Evolutionary conservation across 2,797 vertebrate genomes (phyloP).

Genomic region (Danio jaintianensis): DNA sequence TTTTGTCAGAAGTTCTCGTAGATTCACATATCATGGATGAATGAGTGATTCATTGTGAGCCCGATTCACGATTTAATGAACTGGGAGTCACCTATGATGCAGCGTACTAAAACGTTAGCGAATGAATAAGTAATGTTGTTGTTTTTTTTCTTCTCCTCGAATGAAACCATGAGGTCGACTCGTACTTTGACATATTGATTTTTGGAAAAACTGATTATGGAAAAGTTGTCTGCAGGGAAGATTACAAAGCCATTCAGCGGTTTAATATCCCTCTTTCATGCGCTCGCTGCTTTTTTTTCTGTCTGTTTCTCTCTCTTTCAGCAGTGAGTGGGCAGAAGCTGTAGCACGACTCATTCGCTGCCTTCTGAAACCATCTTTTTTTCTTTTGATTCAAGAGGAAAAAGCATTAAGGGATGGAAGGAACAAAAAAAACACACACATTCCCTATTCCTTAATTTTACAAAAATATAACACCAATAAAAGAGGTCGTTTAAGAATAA

Average conservation of each 20-base stretch:
- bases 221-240: conserved; percentile 23
- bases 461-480: not conserved
- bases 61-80: conserved; percentile 28
- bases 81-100: conserved; percentile 33
- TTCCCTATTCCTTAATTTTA: conserved; percentile 14
- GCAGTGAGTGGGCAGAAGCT: conserved; percentile 61
- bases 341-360: conserved; percentile 55
- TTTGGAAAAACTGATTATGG: conserved; percentile 34
- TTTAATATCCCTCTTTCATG: conserved; percentile 37
- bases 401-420: conserved; percentile 22
- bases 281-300: not conserved
- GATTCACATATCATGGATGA: not conserved
- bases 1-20: not conserved
- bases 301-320: conserved; percentile 30
- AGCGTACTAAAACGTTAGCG: conserved; percentile 12
- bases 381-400: conserved; percentile 57
- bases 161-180: conserved; percentile 15
- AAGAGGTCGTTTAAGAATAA: conserved; percentile 19
- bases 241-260: conserved; percentile 23
- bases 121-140: not conserved
- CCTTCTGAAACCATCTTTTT: conserved; percentile 52
- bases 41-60: conserved; percentile 19
- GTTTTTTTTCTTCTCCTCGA: not conserved
- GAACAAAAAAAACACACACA: not conserved
- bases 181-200: conserved; percentile 43